Conservation (phyloP, 2,888 invertebrate genomes). For the Drosophila glabriapex region DNA sequence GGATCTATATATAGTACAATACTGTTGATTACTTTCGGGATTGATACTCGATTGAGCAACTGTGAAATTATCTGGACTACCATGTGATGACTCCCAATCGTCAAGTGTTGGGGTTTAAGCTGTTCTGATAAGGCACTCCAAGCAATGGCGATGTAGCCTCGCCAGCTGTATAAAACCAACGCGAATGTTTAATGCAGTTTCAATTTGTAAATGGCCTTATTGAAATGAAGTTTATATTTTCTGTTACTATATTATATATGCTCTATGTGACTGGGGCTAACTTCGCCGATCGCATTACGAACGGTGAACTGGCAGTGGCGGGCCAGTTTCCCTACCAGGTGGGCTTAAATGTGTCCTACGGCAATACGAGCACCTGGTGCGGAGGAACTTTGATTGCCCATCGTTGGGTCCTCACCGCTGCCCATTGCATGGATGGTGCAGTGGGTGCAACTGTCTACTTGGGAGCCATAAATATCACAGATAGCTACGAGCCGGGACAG, state of each 20-base stretch:
- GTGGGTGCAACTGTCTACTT: conserved; percentile 57
- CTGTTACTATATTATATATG: not conserved
- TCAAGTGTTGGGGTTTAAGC: conserved; percentile 1
- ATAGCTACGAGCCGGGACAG: conserved; percentile 58
- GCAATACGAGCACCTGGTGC: conserved; percentile 58
- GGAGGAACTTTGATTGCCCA: conserved; percentile 70
- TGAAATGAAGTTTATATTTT: conserved; percentile 26
- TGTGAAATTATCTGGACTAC: not conserved
- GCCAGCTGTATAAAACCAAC: not conserved
- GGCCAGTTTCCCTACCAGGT: conserved; percentile 77
- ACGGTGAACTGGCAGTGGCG: conserved; percentile 59
- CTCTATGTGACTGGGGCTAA: conserved; percentile 1
- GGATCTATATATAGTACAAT: not conserved
- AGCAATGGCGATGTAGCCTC: conserved; percentile 9
- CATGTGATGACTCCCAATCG: not conserved
- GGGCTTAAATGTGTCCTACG: conserved; percentile 60
- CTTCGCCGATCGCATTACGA: conserved; percentile 59
- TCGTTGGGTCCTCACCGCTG: conserved; percentile 71
- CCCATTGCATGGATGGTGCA: conserved; percentile 63
- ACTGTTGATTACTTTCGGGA: not conserved
- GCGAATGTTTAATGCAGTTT: not conserved
- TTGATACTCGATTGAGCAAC: not conserved
- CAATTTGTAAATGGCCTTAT: conserved; percentile 2
- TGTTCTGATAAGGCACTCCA: conserved; percentile 19
- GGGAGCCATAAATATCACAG: conserved; percentile 61